Conservation (phyloP, 2,113 vertebrate species). For the Nycticorax nycticorax region DNA sequence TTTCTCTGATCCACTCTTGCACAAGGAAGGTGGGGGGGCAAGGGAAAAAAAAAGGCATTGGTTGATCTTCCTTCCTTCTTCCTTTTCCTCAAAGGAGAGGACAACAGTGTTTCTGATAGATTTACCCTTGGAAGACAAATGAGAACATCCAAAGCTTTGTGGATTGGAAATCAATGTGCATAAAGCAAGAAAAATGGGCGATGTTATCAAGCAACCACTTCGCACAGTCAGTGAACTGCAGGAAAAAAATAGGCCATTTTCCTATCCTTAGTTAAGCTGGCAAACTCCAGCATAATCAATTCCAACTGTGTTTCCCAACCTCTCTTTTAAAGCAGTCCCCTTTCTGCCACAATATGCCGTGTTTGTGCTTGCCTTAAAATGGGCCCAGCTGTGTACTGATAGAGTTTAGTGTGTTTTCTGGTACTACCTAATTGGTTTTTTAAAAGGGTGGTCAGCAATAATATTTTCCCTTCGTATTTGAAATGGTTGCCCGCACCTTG, state of each 20-base stretch:
- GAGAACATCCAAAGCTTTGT: not conserved
- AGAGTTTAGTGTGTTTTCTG: not conserved
- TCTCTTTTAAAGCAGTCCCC: not conserved
- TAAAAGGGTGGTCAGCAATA: accelerated
- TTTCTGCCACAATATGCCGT: accelerated
- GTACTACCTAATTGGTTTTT: not conserved
- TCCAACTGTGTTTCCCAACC: not conserved
- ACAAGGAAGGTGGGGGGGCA: not conserved
- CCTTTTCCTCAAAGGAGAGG: not conserved
- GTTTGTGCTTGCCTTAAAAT: not conserved
- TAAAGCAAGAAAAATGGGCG: constrained; percentile 44
- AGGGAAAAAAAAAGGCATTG: not conserved
- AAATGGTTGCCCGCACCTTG: not conserved
- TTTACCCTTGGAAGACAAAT: constrained; percentile 35
- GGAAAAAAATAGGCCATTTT: not conserved
- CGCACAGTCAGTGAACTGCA: not conserved
- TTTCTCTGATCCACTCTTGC: not conserved
- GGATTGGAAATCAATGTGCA: constrained; percentile 14
- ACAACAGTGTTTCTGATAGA: not conserved
- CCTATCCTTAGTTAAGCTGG: not conserved
- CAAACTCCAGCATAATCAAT: not conserved
- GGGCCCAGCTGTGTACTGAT: not conserved
- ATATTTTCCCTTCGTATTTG: not conserved
- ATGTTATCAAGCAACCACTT: not conserved
- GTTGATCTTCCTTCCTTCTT: not conserved